Percentiles rank a stretch among this genome's conserved stretches.
phyloP scores from a whole-genome alignment of 1,140 invertebrate genomes.

The Eriosoma lanigerum region DNA sequence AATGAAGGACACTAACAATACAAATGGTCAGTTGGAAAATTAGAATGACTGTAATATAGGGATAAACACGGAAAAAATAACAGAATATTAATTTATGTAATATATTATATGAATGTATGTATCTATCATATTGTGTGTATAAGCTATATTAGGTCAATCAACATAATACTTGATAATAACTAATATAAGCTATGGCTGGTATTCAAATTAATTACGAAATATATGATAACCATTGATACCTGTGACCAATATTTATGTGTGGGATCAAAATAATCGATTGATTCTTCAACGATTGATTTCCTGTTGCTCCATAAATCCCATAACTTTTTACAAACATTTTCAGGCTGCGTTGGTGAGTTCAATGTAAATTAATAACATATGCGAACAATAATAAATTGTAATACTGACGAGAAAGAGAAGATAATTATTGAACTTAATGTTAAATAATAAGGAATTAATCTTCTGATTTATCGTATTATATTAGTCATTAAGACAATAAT shows the following conservation, averaged over 20 bases:
- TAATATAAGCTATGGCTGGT: background rate
- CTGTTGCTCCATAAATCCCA: conserved; percentile 35
- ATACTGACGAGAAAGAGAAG: no score
- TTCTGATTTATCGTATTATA: no score
- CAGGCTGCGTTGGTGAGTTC: conserved; percentile 12
- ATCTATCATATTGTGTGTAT: background rate
- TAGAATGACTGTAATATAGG: conserved; percentile 26
- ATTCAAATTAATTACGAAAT: background rate
- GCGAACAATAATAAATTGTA: background rate
- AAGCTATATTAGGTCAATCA: background rate
- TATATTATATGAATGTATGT: background rate
- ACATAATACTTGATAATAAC: conserved; percentile 16
- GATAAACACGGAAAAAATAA: conserved; percentile 16
- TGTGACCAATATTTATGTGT: conserved; percentile 50
- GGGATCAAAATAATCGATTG: conserved; percentile 44
- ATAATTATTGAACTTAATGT: no score
- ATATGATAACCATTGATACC: background rate
- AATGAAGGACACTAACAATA: conserved; percentile 46
- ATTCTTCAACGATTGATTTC: conserved; percentile 37
- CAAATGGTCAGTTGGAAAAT: conserved; percentile 44
- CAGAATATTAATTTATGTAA: conserved; percentile 4
- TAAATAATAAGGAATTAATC: no score
- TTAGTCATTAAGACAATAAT: no score
- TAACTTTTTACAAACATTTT: conserved; percentile 33
- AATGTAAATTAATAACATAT: background rate